phyloP scores from a whole-genome alignment of 2,113 vertebrate species.

The Heptranchias perlo region DNA sequence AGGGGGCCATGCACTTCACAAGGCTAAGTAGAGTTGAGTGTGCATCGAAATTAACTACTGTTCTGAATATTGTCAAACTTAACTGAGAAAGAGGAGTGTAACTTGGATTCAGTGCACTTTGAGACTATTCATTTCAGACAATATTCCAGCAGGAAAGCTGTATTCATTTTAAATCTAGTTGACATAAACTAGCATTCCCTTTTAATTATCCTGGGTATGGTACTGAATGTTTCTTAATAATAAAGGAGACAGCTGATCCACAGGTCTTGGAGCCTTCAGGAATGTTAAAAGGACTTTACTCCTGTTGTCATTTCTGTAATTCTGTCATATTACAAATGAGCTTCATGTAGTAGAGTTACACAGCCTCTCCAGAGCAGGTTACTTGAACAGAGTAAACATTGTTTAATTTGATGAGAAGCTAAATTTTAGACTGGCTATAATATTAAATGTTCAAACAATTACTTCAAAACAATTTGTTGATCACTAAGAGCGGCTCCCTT shows the following conservation, averaged over 20 bases:
- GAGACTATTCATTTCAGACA: background rate
- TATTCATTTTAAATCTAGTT: background rate
- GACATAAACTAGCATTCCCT: background rate
- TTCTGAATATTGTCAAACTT: background rate
- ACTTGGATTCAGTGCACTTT: background rate
- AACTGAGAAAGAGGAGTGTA: background rate
- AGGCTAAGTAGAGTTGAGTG: background rate
- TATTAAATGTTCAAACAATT: background rate
- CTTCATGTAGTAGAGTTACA: background rate
- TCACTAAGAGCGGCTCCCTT: conserved; percentile 1
- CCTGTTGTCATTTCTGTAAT: background rate
- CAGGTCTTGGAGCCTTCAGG: background rate
- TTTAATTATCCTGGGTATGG: background rate
- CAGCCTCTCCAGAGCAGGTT: no score
- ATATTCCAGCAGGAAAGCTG: background rate
- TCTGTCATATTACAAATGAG: background rate
- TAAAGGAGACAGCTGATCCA: background rate
- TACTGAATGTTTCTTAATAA: background rate
- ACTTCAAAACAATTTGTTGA: background rate
- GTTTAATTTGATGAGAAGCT: background rate
- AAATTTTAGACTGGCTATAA: background rate
- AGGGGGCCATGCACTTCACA: no score
- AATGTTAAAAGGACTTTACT: background rate
- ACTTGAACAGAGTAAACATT: no score
- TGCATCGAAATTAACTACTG: background rate